Evolutionary conservation across 1,140 invertebrate species (phyloP).

Genomic region (Bathynomus jamesi): DNA sequence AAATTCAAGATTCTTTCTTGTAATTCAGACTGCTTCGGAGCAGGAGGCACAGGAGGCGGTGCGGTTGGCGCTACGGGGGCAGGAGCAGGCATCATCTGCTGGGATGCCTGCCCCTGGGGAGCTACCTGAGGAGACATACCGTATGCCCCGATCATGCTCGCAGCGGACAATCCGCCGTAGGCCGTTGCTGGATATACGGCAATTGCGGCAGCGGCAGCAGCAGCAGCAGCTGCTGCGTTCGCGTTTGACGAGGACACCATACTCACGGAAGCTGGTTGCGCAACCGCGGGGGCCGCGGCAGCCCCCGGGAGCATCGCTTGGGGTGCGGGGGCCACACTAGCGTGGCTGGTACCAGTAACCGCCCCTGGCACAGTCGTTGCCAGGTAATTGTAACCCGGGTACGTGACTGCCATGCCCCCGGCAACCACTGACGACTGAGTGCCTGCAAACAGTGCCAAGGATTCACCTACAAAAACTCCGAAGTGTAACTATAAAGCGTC

Average conservation of each 20-base stretch:
- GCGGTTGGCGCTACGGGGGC: background rate
- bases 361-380: background rate
- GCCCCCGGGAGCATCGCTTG: background rate
- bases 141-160: background rate
- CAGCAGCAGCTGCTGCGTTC: background rate
- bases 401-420: background rate
- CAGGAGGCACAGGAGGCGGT: background rate
- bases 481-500: too few species aligned
- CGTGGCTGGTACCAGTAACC: background rate
- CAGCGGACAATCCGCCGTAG: background rate
- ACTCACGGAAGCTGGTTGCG: background rate
- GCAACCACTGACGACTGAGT: background rate
- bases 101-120: background rate
- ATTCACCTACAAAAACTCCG: too few species aligned
- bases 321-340: background rate
- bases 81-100: background rate
- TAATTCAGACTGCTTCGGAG: background rate
- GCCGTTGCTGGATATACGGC: background rate
- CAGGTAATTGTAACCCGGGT: background rate
- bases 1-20: background rate
- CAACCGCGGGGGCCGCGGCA: background rate
- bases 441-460: background rate
- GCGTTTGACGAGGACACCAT: background rate
- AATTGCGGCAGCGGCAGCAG: background rate
- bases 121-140: background rate